Base-by-base conservation (phyloP, 2,797 vertebrate species). In the Platalea minor region DNA sequence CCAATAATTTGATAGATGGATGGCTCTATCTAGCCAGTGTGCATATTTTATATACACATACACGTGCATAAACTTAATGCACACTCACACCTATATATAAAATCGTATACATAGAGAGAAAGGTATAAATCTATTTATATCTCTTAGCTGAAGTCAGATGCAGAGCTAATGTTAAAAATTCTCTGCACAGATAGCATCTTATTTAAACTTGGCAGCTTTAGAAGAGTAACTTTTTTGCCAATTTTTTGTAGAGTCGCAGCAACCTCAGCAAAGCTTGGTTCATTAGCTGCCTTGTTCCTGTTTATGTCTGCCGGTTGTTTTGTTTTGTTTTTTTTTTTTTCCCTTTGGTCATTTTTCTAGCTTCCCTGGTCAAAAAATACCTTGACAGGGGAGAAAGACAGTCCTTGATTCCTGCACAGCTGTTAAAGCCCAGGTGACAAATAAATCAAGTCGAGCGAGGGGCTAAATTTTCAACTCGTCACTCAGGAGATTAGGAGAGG, bases 121-220 rank as follows among this genome's bases (percentile, higher is more conserved):
- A 68, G 64, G 75, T 85, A 51, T 65, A 85, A 87, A 88, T 95
- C 94, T 95, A 89, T 94, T 95, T 95, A 85, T 83, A 83, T 63
- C 51, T 25, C 64, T 31, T 33, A 80, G 64, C 60, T 35, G 45
- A 82, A 84, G 53, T 70, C 74, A 91, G 72, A 85, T 11, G 37
- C 76, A 46, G 67, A 74, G 46, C 68, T 95, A 57, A 85, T 23
- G 26, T 41, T 92, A 43, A 61, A 64, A 91, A 48, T 39, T 17
- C 23, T 57, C 72, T 26, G 28, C 0, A 19, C 5, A 17, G 88
- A 80, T 35, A 95, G 46, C 41, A 48, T 76, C 73, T 85, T 64
- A 57, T 41, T 90, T 64, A 76, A 54, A 79, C 28, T 14, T 84
- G 53, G 69, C 28, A 73, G 89, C 74, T 67, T 85, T 5, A 50